These are phyloP conservation scores for Tricholauxania praeusta DNA, from an alignment of 2,888 invertebrate species.

Conservation along the genomic window DNA sequence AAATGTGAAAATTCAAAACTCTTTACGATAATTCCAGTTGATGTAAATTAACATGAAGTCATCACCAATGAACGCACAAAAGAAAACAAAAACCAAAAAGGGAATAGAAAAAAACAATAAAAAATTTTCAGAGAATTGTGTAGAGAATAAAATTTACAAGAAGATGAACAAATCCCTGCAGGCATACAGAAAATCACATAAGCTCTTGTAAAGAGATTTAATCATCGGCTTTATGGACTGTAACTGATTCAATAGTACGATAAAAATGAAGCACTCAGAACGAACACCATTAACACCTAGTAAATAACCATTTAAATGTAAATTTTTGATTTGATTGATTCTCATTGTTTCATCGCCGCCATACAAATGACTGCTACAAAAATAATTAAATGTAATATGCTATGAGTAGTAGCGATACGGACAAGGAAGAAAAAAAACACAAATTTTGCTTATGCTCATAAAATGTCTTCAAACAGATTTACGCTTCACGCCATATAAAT, in stretches of 20 bases:
- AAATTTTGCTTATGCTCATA: slow-evolving; percentile 24
- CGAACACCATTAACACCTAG: slow-evolving; percentile 28
- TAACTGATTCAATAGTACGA: slow-evolving; percentile 8
- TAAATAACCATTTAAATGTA: slow-evolving; percentile 19
- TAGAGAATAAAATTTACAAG: neutral
- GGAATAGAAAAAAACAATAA: neutral
- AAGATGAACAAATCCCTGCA: slow-evolving; percentile 11
- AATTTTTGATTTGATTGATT: slow-evolving; percentile 27
- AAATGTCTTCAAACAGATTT: slow-evolving; percentile 47
- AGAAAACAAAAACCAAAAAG: too few species aligned
- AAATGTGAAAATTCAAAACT: too few species aligned
- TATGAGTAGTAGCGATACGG: neutral
- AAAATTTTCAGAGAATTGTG: slow-evolving; percentile 8
- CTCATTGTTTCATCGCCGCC: slow-evolving; percentile 15
- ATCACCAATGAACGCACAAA: too few species aligned
- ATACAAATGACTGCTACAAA: slow-evolving; percentile 7
- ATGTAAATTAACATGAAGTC: too few species aligned
- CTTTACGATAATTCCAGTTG: too few species aligned
- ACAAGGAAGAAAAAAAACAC: slow-evolving; percentile 8
- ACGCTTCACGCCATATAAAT: slow-evolving; percentile 49
- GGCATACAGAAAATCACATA: slow-evolving; percentile 6
- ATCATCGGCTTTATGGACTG: slow-evolving; percentile 19
- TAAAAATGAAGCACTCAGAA: slow-evolving; percentile 3
- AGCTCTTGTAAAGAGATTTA: slow-evolving; percentile 23
- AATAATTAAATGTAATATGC: slow-evolving; percentile 17